Conservation (phyloP, 2,113 vertebrate genomes). For the Tinamus guttatus region DNA sequence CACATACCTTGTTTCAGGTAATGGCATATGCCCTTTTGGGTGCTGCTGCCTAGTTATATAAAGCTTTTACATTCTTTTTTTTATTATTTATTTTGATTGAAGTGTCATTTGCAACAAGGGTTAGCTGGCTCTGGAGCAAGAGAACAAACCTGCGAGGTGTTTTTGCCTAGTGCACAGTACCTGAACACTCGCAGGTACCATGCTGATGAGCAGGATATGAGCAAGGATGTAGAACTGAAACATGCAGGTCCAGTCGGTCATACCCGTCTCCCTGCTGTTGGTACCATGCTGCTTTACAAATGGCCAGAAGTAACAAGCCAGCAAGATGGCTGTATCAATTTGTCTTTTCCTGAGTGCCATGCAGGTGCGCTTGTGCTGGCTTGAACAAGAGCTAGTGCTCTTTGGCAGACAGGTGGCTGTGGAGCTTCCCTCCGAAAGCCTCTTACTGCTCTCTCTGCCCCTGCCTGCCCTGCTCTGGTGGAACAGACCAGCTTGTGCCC, state of each 20-base stretch:
- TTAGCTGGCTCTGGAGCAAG: background rate
- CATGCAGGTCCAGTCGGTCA: background rate
- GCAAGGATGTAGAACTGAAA: background rate
- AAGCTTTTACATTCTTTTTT: background rate
- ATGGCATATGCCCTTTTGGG: too few relatives aligned
- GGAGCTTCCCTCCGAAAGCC: background rate
- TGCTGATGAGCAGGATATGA: background rate
- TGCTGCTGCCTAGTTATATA: background rate
- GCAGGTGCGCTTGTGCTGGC: background rate
- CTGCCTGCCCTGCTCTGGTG: fast-evolving
- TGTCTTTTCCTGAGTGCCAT: background rate
- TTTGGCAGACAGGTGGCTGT: background rate
- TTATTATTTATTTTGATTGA: background rate
- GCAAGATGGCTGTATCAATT: background rate
- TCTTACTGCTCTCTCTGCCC: background rate
- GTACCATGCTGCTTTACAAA: background rate
- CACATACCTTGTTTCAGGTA: background rate
- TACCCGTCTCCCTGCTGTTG: background rate
- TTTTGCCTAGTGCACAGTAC: background rate
- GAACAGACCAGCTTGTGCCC: background rate
- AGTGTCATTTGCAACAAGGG: background rate
- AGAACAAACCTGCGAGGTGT: fast-evolving
- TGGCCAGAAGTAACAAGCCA: background rate
- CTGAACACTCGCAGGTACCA: background rate
- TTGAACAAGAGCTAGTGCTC: background rate